Conservation (phyloP, 1,140 invertebrate genomes). For the Brachionus manjavacas region DNA sequence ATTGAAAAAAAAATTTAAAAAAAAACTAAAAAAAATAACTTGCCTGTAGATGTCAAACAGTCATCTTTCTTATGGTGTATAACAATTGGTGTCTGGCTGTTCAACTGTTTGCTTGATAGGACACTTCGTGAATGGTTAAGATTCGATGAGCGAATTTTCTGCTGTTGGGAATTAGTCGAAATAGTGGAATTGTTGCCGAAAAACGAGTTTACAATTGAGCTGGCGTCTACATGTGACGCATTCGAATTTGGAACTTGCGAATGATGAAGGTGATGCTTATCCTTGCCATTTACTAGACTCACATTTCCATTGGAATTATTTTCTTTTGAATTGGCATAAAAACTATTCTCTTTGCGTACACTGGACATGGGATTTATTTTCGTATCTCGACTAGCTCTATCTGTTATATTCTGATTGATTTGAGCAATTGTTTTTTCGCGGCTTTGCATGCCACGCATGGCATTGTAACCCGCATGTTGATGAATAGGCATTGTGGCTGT, state of each 20-base stretch:
- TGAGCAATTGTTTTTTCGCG: conserved; percentile 28
- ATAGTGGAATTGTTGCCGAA: conserved; percentile 37
- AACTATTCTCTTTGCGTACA: conserved; percentile 28
- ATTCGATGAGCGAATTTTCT: conserved; percentile 29
- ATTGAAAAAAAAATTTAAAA: background rate
- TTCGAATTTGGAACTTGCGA: background rate
- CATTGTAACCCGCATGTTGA: background rate
- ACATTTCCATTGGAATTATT: conserved; percentile 11
- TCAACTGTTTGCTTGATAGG: conserved; percentile 26
- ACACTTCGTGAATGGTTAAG: conserved; percentile 38
- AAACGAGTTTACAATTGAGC: conserved; percentile 40
- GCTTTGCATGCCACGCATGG: background rate
- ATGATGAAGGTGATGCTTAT: background rate
- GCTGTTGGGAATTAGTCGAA: conserved; percentile 39
- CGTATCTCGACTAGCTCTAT: conserved; percentile 10
- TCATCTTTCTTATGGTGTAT: conserved; percentile 35
- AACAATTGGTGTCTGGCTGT: conserved; percentile 1
- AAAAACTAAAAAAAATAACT: background rate
- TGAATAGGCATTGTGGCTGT: conserved; percentile 14
- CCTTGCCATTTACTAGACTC: background rate
- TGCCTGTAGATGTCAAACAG: conserved; percentile 35
- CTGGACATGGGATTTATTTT: conserved; percentile 4
- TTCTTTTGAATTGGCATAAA: conserved; percentile 18
- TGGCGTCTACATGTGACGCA: conserved; percentile 17
- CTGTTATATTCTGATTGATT: background rate